phyloP scores from a whole-genome alignment of 2,888 invertebrate genomes.

The Alsophila aescularia region DNA sequence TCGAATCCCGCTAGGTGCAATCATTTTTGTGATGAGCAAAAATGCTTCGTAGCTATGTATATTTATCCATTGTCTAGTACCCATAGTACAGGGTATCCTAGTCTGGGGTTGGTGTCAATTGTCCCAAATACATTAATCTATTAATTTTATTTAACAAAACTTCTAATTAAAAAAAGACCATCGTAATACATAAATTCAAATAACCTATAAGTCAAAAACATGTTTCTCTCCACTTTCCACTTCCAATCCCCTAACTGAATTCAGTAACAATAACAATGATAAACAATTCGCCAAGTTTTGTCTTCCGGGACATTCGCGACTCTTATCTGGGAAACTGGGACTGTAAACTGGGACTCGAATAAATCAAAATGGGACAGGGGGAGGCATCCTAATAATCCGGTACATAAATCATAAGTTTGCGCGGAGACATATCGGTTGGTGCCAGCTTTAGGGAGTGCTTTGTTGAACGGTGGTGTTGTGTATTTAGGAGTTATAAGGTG shows the following conservation, averaged over 20 bases:
- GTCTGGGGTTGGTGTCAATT: no score
- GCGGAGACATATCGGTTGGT: conserved; percentile 26
- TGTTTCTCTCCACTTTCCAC: conserved; percentile 15
- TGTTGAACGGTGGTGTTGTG: conserved; percentile 18
- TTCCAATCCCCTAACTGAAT: conserved; percentile 27
- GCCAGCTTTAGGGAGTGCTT: conserved; percentile 21
- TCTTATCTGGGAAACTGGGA: conserved; percentile 34
- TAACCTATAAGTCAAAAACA: conserved; percentile 7
- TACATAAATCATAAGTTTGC: conserved; percentile 40
- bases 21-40: no score
- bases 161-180: no score
- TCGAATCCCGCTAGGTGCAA: no score
- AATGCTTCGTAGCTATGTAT: no score
- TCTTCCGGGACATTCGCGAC: conserved; percentile 30
- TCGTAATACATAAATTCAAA: neutral
- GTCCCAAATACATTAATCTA: no score
- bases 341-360: conserved; percentile 35
- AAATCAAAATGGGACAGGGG: conserved; percentile 29
- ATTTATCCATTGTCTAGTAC: no score
- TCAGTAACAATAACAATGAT: conserved; percentile 30
- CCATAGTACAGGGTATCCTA: no score
- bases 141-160: no score
- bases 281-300: conserved; percentile 30
- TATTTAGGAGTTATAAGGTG: conserved; percentile 3
- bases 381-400: conserved; percentile 41